Percentiles rank a stretch among this genome's conserved stretches.
phyloP scores from a whole-genome alignment of 2,113 vertebrate genomes.

The Nothoprocta perdicaria region DNA sequence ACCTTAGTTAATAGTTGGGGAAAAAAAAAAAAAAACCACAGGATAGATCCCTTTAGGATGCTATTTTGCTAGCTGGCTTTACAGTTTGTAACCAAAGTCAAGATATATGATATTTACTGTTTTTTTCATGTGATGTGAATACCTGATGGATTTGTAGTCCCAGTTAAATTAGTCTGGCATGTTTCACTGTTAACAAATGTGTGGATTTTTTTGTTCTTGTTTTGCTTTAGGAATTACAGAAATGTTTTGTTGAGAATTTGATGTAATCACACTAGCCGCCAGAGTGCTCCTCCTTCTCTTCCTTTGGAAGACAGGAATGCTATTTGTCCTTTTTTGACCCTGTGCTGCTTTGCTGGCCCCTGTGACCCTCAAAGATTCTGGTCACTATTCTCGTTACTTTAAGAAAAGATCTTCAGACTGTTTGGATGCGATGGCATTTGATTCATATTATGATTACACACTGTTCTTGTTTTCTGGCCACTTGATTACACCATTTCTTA shows the following conservation, averaged over 20 bases:
- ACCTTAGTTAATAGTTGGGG: background rate
- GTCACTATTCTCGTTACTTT: background rate
- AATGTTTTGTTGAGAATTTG: background rate
- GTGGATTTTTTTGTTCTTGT: background rate
- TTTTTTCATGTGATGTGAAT: background rate
- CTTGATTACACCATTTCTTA: constrained; percentile 23
- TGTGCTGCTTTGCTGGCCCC: background rate
- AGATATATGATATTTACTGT: background rate
- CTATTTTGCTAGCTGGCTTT: background rate
- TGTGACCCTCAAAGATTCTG: background rate
- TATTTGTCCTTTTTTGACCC: background rate
- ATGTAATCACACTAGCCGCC: background rate
- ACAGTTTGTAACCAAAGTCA: background rate
- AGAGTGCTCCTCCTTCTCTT: background rate
- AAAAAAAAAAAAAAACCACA: background rate
- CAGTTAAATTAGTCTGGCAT: background rate
- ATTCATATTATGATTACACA: background rate
- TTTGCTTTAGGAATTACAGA: background rate
- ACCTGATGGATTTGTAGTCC: background rate
- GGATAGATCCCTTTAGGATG: background rate
- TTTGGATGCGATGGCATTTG: background rate
- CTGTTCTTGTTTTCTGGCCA: constrained; percentile 11
- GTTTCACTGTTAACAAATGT: background rate
- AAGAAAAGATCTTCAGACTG: background rate
- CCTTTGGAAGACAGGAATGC: background rate